Percentiles rank a stretch among this genome's conserved stretches.
phyloP scores from a whole-genome alignment of 2,888 invertebrate genomes.

The Drosophila borborema region DNA sequence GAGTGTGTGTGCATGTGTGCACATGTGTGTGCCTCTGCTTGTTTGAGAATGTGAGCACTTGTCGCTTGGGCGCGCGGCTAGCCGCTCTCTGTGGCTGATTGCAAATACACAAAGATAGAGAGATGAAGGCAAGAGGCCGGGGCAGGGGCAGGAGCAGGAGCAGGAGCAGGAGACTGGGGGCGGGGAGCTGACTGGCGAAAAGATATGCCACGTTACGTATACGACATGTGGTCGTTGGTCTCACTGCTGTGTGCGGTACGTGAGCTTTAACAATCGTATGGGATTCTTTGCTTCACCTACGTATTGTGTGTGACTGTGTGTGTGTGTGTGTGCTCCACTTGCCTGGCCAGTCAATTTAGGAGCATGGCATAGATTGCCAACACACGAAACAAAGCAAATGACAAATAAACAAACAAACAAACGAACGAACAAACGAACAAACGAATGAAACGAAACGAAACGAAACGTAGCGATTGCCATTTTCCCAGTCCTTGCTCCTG shows the following conservation, averaged over 20 bases:
- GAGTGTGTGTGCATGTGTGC: slow-evolving; percentile 18
- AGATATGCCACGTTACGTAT: slow-evolving; percentile 78
- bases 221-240: slow-evolving; percentile 70
- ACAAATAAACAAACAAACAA: slow-evolving; percentile 73
- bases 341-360: slow-evolving; percentile 75
- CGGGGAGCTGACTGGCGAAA: slow-evolving; percentile 33
- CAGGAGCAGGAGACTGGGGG: background rate
- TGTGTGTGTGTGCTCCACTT: slow-evolving; percentile 47
- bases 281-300: slow-evolving; percentile 59
- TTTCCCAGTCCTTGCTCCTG: slow-evolving; percentile 9
- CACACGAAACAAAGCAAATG: slow-evolving; percentile 79
- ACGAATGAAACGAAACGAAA: slow-evolving; percentile 60
- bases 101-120: slow-evolving; percentile 63
- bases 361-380: slow-evolving; percentile 76
- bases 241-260: slow-evolving; percentile 65
- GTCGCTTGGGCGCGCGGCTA: slow-evolving; percentile 73
- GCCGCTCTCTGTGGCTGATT: slow-evolving; percentile 75
- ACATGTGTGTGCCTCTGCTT: slow-evolving; percentile 3
- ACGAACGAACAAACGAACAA: slow-evolving; percentile 59
- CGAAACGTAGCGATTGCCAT: slow-evolving; percentile 54
- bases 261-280: slow-evolving; percentile 73
- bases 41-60: slow-evolving; percentile 63
- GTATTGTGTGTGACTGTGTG: background rate
- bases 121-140: slow-evolving; percentile 1
- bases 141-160: background rate